phyloP scores from a whole-genome alignment of 2,888 invertebrate genomes.

The Sthenelais limicola region DNA sequence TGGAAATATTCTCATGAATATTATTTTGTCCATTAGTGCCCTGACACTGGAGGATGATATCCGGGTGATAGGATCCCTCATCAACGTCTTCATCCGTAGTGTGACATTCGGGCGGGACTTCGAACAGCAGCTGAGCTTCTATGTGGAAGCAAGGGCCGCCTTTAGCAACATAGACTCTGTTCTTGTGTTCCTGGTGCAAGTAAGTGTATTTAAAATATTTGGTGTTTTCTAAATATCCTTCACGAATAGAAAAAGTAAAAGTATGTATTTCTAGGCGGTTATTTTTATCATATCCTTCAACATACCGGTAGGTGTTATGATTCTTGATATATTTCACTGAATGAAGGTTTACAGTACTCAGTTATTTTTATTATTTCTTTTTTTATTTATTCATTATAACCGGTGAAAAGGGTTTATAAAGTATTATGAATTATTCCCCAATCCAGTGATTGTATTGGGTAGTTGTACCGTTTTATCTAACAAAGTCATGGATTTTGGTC shows the following conservation, averaged over 20 bases:
- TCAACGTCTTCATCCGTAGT: slow-evolving; percentile 84
- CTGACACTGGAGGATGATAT: slow-evolving; percentile 92
- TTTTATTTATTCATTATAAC: too few species aligned
- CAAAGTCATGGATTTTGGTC: too few species aligned
- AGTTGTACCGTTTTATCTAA: too few species aligned
- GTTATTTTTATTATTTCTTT: too few species aligned
- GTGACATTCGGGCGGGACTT: slow-evolving; percentile 88
- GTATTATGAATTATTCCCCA: too few species aligned
- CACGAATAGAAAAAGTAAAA: neutral
- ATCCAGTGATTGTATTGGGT: too few species aligned
- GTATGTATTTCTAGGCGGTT: neutral
- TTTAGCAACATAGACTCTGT: slow-evolving; percentile 93
- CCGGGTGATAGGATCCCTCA: slow-evolving; percentile 84
- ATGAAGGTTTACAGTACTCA: too few species aligned
- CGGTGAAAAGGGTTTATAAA: too few species aligned
- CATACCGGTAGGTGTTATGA: slow-evolving; percentile 9
- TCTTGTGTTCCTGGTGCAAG: slow-evolving; percentile 88
- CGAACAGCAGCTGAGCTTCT: slow-evolving; percentile 93
- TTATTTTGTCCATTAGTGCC: too few species aligned
- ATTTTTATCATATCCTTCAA: neutral
- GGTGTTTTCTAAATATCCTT: neutral
- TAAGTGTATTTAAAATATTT: too few species aligned
- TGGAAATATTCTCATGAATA: too few species aligned
- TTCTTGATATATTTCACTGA: too few species aligned
- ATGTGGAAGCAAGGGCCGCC: slow-evolving; percentile 90